Base-by-base conservation (phyloP, 2,113 vertebrate genomes). In the Acrocephalus kingi region DNA sequence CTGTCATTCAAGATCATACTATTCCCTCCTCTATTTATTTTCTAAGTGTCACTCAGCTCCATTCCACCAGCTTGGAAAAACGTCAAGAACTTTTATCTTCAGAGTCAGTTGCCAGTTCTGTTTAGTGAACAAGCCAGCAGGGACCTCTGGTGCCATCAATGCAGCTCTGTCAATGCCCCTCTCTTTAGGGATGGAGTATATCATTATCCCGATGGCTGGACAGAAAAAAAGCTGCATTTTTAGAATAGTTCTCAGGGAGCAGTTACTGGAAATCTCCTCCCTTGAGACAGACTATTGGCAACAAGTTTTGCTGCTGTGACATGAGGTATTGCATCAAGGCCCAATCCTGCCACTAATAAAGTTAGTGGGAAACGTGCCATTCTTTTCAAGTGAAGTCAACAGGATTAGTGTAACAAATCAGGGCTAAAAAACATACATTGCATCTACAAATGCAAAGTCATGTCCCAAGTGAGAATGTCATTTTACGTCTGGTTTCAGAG, bases 81-180 rank as follows among this genome's bases (percentile, higher is more conserved):
- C 58, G 82, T 96, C 96, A 96, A 96, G 96, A 97, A 94, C 90
- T 96, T 97, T 96, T 94, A 94, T 97, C 96, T 97, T 92, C 87
- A 83, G 96, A 96, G 89, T 96, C 96, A 91, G 94, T 97, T 97
- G 94, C 96, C 96, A 97, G 76, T 95, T 98, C 94, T 96, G 93
- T 94, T 94, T 96, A 97, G 95, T 54, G 95, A 97, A 94, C 91
- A 93, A 97, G 96, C 95, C 97, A 97, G 92, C 96, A 97, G 93
- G 93, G 93, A 96, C 97, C 95, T 96, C 51, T 48, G 96, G 89
- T 96, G 91, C 93, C 94, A 76, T 95, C 92, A 95, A 5, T 39
- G 75, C 87, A 88, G 92, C 84, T 93, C 94, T 62, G 67, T 73
- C 78, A 76, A 83, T 73, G 69, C 88, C 88, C 92, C 90, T 92